A percentile compares a stretch with the other conserved stretches of the same genome.
These are phyloP conservation scores for Cheilosia soror DNA, from an alignment of 2,888 invertebrate species.

Conservation along the genomic window DNA sequence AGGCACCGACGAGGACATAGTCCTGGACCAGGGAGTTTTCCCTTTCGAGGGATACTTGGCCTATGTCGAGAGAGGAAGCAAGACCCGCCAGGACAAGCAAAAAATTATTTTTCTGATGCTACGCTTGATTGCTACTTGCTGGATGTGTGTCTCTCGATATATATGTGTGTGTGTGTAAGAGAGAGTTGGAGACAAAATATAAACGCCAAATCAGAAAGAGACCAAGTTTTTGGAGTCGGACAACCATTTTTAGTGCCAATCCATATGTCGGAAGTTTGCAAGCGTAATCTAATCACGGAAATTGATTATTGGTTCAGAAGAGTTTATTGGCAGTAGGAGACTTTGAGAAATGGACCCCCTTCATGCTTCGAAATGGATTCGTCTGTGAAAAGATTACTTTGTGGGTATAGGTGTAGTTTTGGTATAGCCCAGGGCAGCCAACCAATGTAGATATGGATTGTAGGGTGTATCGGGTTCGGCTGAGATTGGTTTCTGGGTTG, in stretches of 20 bases:
- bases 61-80: slow-evolving; percentile 46
- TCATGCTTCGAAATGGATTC: background rate
- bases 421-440: background rate
- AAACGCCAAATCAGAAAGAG: slow-evolving; percentile 44
- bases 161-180: background rate
- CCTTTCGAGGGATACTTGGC: slow-evolving; percentile 52
- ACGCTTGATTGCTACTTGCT: slow-evolving; percentile 66
- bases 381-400: slow-evolving; percentile 9
- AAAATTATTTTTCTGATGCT: slow-evolving; percentile 55
- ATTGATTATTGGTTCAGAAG: slow-evolving; percentile 80
- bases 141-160: slow-evolving; percentile 7
- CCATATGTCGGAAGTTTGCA: slow-evolving; percentile 80
- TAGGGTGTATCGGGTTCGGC: background rate
- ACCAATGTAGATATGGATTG: background rate
- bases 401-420: background rate
- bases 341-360: slow-evolving; percentile 48
- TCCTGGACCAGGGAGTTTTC: slow-evolving; percentile 26
- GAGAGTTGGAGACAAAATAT: slow-evolving; percentile 37
- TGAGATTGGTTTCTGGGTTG: background rate
- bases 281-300: slow-evolving; percentile 80
- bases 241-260: slow-evolving; percentile 77
- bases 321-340: slow-evolving; percentile 67
- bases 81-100: slow-evolving; percentile 40
- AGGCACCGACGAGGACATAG: background rate
- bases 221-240: slow-evolving; percentile 66